A percentile compares a stretch with the other conserved stretches of the same genome.
Conservation (phyloP, 2,888 invertebrate species). For the Nephrotoma guestfalica region DNA sequence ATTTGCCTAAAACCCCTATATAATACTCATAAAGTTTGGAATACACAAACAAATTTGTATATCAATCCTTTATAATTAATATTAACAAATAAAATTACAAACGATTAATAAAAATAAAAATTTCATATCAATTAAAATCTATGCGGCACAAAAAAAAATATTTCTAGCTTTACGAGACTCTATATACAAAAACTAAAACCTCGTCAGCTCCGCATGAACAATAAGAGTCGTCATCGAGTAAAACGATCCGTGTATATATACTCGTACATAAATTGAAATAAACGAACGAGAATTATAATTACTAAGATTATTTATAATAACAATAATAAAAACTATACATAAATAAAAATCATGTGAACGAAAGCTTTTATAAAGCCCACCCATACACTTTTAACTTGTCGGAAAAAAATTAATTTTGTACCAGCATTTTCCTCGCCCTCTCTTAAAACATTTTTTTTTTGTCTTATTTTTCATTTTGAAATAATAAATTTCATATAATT, state of each 20-base stretch:
- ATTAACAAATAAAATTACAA: background rate
- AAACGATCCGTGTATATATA: background rate
- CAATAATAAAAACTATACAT: background rate
- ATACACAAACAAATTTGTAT: background rate
- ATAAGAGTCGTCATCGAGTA: background rate
- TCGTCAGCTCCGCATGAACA: background rate
- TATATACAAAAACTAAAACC: background rate
- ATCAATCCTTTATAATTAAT: background rate
- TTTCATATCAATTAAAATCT: background rate
- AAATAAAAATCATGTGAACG: background rate
- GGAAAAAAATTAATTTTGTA: background rate
- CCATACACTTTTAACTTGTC: background rate
- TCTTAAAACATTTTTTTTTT: background rate
- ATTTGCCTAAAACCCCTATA: background rate
- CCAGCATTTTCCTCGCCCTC: background rate
- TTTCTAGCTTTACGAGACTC: background rate
- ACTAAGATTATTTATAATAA: background rate
- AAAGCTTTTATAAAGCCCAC: background rate
- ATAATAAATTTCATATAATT: background rate
- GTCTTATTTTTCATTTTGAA: background rate
- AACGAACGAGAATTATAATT: background rate
- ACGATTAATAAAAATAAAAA: background rate
- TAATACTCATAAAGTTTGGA: background rate
- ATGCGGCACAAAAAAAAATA: background rate
- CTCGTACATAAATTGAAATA: background rate